Percentiles rank a stretch among this genome's conserved stretches.
Evolutionary conservation across 2,797 vertebrate species (phyloP).

Genomic region (Cossypha niveicapilla): DNA sequence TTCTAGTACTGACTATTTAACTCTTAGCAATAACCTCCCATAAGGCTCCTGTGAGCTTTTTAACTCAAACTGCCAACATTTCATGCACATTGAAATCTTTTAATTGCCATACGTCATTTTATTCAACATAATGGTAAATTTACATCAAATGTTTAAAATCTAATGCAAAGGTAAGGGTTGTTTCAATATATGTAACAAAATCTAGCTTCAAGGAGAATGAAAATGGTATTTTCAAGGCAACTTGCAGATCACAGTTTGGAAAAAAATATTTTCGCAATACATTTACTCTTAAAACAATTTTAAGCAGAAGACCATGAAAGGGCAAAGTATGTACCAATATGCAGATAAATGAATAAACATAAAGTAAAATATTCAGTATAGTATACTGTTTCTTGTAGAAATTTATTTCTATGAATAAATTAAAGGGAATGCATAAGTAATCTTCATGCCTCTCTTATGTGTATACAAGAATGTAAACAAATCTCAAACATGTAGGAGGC

Average conservation of each 20-base stretch:
- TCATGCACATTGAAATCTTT: not conserved
- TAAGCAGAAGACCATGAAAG: not conserved
- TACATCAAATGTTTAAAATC: not conserved
- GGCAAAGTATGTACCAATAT: not conserved
- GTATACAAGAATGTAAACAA: slow-evolving; percentile 3
- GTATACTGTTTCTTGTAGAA: not conserved
- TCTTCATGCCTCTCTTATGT: not conserved
- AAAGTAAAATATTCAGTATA: not conserved
- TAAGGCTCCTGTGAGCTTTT: not conserved
- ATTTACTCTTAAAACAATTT: not conserved
- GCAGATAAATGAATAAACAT: not conserved
- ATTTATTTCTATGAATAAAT: slow-evolving; percentile 3
- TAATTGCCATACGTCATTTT: not conserved
- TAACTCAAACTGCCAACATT: not conserved
- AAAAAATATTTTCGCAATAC: not conserved
- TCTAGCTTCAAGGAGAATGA: not conserved
- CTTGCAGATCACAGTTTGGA: not conserved
- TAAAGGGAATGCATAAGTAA: not conserved
- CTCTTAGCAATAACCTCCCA: not conserved
- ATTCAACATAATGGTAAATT: not conserved
- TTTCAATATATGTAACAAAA: not conserved
- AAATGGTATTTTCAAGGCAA: not conserved
- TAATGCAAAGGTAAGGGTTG: not conserved
- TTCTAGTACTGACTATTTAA: not conserved
- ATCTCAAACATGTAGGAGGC: not conserved